phyloP scores from a whole-genome alignment of 2,888 invertebrate species.

The Leucania comma region DNA sequence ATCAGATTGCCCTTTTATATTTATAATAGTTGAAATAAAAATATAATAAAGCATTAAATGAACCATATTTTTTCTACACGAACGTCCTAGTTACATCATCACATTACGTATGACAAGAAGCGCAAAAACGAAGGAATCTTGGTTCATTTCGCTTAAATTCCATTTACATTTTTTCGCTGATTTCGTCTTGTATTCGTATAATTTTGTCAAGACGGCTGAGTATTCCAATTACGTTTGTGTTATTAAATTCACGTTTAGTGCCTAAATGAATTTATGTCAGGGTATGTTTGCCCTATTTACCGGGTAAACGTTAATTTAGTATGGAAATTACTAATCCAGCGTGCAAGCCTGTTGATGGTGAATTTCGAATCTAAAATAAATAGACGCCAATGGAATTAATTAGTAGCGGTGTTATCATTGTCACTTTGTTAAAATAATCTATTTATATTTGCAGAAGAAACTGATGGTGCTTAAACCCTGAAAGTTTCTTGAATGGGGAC shows the following conservation, averaged over 20 bases:
- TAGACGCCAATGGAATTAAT: constrained; percentile 2
- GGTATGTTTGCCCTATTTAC: not conserved
- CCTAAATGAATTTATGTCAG: constrained; percentile 23
- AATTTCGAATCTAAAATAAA: constrained; percentile 17
- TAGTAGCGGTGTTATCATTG: not conserved
- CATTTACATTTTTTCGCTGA: constrained; percentile 35
- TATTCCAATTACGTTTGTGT: constrained; percentile 43
- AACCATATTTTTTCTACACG: not conserved
- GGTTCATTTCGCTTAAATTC: constrained; percentile 36
- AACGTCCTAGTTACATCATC: not conserved
- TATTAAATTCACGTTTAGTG: constrained; percentile 39
- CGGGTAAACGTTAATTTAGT: constrained; percentile 16
- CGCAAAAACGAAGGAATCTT: constrained; percentile 26
- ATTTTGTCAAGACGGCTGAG: constrained; percentile 32
- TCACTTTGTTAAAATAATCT: not conserved
- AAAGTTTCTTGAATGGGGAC: too few relatives aligned
- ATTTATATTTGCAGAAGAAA: too few relatives aligned
- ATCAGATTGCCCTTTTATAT: too few relatives aligned
- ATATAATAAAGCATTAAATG: not conserved
- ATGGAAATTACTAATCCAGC: not conserved
- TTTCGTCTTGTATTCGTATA: constrained; percentile 38
- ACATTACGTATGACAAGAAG: constrained; percentile 8
- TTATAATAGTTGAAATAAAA: too few relatives aligned
- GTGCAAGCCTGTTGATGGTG: constrained; percentile 1
- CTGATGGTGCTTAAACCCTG: too few relatives aligned